Percentiles rank a stretch among this genome's conserved stretches.
phyloP scores from a whole-genome alignment of 2,113 vertebrate species.

The Candoia aspera region DNA sequence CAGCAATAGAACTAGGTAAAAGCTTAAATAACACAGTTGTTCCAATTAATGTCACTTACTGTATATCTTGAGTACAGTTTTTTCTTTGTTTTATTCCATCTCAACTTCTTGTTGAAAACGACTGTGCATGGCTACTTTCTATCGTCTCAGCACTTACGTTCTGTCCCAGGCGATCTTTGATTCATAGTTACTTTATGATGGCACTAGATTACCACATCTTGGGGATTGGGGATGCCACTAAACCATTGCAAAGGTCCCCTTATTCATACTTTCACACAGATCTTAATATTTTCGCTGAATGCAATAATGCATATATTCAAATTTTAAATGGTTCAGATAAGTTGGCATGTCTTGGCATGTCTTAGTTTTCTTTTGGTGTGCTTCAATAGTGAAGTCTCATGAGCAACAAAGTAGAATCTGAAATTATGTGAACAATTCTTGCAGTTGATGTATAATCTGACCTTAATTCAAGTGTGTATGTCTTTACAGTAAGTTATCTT shows the following conservation, averaged over 20 bases:
- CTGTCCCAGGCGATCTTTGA: not conserved
- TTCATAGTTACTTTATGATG: conserved; percentile 44
- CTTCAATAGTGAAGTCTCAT: not conserved
- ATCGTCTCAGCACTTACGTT: conserved; percentile 27
- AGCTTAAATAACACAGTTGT: conserved; percentile 16
- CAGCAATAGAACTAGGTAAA: not conserved
- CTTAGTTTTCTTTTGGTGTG: not conserved
- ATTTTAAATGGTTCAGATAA: not conserved
- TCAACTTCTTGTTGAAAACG: not conserved
- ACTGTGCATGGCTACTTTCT: conserved; percentile 28
- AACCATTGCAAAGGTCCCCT: not conserved
- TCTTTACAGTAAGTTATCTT: not conserved
- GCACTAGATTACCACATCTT: conserved; percentile 28
- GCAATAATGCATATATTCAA: not conserved
- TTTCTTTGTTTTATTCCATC: not conserved
- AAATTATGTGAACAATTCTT: not conserved
- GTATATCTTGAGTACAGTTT: conserved; percentile 5
- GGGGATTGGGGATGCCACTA: not conserved
- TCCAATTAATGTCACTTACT: not conserved
- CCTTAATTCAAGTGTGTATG: not conserved
- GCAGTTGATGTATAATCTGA: not conserved
- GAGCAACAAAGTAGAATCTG: not conserved
- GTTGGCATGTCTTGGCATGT: not conserved
- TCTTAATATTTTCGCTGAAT: not conserved
- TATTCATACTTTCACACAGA: not conserved